These are phyloP conservation scores for Agriotes lineatus DNA, from an alignment of 2,888 invertebrate genomes.

Conservation along the genomic window DNA sequence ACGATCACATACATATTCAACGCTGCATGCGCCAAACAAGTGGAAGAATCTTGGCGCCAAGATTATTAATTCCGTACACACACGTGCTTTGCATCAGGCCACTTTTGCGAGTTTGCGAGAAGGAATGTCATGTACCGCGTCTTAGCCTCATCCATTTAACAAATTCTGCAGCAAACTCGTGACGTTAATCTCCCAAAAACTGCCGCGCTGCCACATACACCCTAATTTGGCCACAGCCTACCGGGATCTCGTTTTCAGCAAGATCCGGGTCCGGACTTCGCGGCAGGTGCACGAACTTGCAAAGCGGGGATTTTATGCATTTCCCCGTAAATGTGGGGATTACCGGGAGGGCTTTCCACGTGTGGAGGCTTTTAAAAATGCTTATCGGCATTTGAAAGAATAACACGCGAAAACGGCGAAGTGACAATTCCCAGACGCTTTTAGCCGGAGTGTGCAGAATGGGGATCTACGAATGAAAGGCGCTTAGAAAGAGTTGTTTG, in stretches of 20 bases:
- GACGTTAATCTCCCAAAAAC: slow-evolving; percentile 1
- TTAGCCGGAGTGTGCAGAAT: too few relatives aligned
- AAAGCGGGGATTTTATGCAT: too few relatives aligned
- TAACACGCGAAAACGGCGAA: too few relatives aligned
- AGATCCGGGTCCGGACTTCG: too few relatives aligned
- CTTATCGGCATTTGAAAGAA: too few relatives aligned
- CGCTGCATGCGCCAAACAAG: not conserved
- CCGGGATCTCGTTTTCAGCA: not conserved
- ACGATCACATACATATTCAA: slow-evolving; percentile 22
- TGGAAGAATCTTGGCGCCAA: slow-evolving; percentile 28
- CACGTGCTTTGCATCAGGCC: slow-evolving; percentile 27
- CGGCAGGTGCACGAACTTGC: too few relatives aligned
- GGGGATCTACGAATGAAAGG: too few relatives aligned
- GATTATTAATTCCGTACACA: slow-evolving; percentile 32
- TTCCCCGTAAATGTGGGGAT: too few relatives aligned
- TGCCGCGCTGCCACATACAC: not conserved
- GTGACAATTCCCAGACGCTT: too few relatives aligned
- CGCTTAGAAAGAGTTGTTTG: too few relatives aligned
- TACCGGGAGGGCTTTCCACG: too few relatives aligned
- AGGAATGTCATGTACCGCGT: slow-evolving; percentile 21
- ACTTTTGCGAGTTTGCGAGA: slow-evolving; percentile 23
- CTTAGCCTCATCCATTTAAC: not conserved
- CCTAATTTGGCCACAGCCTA: not conserved
- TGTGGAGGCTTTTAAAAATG: too few relatives aligned
- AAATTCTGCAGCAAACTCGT: slow-evolving; percentile 4